Evolutionary conservation across 2,888 invertebrate genomes (phyloP).

Genomic region (Torymus aiolomorphi): DNA sequence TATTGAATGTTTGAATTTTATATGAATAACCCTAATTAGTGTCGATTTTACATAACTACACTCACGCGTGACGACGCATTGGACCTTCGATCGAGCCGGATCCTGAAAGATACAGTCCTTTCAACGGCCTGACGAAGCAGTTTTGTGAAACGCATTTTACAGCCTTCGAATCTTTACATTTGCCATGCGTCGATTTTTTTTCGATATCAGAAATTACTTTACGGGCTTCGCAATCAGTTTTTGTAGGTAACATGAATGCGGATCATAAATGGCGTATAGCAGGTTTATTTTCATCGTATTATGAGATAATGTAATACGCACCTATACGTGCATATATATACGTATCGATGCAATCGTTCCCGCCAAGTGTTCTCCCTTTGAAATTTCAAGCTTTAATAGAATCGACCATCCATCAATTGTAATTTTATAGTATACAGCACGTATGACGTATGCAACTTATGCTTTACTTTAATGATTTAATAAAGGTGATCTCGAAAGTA

Average conservation of each 20-base stretch:
- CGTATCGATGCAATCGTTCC: too few relatives aligned
- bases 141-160: conserved; percentile 28
- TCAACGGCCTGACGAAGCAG: conserved; percentile 30
- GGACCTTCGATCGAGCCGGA: neutral
- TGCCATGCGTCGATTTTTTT: neutral
- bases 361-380: neutral
- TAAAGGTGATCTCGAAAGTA: too few relatives aligned
- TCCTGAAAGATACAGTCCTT: conserved; percentile 18
- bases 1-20: conserved; percentile 17
- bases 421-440: too few relatives aligned
- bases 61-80: neutral
- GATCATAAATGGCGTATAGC: conserved; percentile 19
- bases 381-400: neutral
- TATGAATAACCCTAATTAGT: conserved; percentile 30
- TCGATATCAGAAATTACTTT: neutral
- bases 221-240: conserved; percentile 3
- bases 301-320: neutral
- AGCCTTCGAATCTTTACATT: neutral
- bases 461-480: too few relatives aligned
- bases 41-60: conserved; percentile 33
- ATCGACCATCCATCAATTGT: neutral
- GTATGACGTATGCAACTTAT: conserved; percentile 7
- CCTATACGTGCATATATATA: too few relatives aligned
- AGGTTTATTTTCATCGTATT: conserved; percentile 1
- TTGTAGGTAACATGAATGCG: neutral